Conservation (phyloP, 2,113 vertebrate species). For the Melospiza georgiana region DNA sequence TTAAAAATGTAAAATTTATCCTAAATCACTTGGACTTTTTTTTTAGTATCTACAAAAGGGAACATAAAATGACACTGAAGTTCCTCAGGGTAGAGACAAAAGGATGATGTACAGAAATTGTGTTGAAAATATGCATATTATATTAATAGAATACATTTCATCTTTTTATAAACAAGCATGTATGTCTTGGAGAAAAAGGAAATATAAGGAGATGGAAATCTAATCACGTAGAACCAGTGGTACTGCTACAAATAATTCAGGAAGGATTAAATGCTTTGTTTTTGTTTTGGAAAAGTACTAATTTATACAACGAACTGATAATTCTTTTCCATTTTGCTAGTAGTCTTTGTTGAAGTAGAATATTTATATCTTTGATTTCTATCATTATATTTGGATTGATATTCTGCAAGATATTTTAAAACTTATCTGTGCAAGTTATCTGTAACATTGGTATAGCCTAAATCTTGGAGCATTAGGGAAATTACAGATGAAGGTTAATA, state of each 20-base stretch:
- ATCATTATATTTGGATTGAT: neutral
- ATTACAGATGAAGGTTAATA: neutral
- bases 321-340: neutral
- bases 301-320: neutral
- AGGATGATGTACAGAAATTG: neutral
- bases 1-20: neutral
- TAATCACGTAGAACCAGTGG: neutral
- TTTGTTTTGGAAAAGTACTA: neutral
- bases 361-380: neutral
- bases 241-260: neutral
- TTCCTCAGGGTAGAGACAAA: neutral
- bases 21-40: neutral
- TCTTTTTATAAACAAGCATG: neutral
- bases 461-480: neutral
- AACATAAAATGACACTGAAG: neutral
- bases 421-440: neutral
- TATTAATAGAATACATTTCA: neutral
- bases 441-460: neutral
- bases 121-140: neutral
- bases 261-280: neutral
- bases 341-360: neutral
- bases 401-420: neutral
- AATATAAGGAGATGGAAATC: neutral
- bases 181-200: neutral
- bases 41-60: neutral